Conservation (phyloP, 2,797 vertebrate genomes). For the Echeneis naucrates region DNA sequence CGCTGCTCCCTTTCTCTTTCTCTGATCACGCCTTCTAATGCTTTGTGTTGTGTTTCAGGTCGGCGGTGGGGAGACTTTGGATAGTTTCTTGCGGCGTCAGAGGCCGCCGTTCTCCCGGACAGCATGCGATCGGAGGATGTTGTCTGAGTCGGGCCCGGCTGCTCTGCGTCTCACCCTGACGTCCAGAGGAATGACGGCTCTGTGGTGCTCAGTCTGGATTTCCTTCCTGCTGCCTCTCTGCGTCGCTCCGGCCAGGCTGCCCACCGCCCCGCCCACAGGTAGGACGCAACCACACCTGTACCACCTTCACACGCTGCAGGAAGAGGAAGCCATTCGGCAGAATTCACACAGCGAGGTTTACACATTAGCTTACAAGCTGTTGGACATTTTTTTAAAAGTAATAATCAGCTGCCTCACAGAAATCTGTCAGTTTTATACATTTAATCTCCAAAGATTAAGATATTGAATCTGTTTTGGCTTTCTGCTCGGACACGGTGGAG, state of each 20-base stretch:
- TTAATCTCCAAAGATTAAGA: no score
- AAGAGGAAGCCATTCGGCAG: no score
- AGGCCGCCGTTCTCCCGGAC: slow-evolving; percentile 61
- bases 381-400: no score
- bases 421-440: no score
- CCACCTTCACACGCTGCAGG: not conserved
- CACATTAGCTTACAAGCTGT: no score
- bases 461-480: no score
- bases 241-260: slow-evolving; percentile 80
- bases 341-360: no score
- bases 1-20: not conserved
- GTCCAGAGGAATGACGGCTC: slow-evolving; percentile 84
- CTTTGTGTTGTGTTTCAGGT: slow-evolving; percentile 31
- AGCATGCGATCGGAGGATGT: slow-evolving; percentile 83
- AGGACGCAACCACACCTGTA: not conserved
- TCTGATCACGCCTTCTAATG: not conserved
- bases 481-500: no score
- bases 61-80: slow-evolving; percentile 4
- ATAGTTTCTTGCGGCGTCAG: slow-evolving; percentile 36
- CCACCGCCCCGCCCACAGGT: slow-evolving; percentile 74
- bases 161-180: slow-evolving; percentile 69
- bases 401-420: no score
- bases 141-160: slow-evolving; percentile 76
- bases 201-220: slow-evolving; percentile 79
- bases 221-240: slow-evolving; percentile 72